Conservation (phyloP, 2,113 vertebrate genomes). For the Siniperca knerii region DNA sequence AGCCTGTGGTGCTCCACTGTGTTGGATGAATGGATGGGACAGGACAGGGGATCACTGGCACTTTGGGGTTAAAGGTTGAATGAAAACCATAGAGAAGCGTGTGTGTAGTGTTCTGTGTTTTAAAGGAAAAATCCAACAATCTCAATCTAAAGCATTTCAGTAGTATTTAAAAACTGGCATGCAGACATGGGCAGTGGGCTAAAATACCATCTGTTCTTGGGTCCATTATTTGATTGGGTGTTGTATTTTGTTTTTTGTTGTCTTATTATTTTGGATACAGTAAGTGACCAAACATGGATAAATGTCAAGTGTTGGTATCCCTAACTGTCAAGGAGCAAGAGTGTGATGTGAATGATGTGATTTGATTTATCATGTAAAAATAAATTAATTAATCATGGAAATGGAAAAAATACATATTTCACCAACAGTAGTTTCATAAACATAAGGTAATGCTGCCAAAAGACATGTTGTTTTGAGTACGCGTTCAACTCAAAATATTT, state of each 20-base stretch:
- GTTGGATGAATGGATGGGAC: conserved; percentile 65
- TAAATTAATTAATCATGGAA: background rate
- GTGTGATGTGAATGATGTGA: background rate
- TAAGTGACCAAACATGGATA: background rate
- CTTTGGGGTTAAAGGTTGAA: conserved; percentile 69
- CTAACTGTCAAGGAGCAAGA: conserved; percentile 1
- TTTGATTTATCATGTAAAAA: background rate
- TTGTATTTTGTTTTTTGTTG: background rate
- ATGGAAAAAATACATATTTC: background rate
- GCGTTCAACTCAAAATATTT: conserved; percentile 13
- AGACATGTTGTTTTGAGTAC: conserved; percentile 7
- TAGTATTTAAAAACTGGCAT: conserved; percentile 3
- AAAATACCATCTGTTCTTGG: background rate
- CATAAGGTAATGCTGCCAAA: background rate
- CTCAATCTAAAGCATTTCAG: background rate
- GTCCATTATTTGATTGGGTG: background rate
- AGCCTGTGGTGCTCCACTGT: conserved; percentile 58
- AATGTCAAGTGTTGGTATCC: background rate
- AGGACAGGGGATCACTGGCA: conserved; percentile 56
- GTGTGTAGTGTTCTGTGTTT: conserved; percentile 34
- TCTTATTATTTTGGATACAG: background rate
- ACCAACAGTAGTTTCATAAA: background rate
- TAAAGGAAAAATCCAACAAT: background rate
- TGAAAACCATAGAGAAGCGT: conserved; percentile 38
- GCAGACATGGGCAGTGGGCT: background rate